Evolutionary conservation across 2,797 vertebrate species (phyloP), one percentile per base, ranked within the genome.

Genomic region (Fratercula arctica): DNA sequence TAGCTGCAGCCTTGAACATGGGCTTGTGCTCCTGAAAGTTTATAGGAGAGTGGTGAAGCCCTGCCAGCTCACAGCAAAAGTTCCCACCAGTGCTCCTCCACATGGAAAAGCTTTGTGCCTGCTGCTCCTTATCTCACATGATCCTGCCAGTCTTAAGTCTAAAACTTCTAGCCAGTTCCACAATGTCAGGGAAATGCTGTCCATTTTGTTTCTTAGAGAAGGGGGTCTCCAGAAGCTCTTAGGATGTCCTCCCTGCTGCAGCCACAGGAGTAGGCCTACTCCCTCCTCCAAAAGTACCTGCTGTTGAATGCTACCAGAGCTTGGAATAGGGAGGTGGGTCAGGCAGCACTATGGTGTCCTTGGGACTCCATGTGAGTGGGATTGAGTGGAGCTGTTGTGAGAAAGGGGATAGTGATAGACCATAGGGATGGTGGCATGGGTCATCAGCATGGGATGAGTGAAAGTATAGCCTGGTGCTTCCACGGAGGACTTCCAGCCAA

Each of bases 271-370:
- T 21, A n/a, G n/a, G 39, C 10, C 23, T 64, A 2, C 5, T 69
- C 3, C 24, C 8, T 80, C 12, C 14, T 10, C 1, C 0, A 20
- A 5, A 67, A 74, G 24, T 18, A 20, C 35, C 20, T 73, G 43
- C 60, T 39, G 35, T 23, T 66, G 28, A 24, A 13, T 1, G 1
- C 11, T 28, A 13, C 26, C 12, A 6, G 23, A 79, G 24, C 33
- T 39, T 35, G 50, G 29, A 64, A 46, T 0, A 4, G 24, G 39
- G 68, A 51, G 14, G 5, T 18, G 28, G 19, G 25, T 41, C 43
- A 33, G 69, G 53, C 21, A 54, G 70, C 39, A 3, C 33, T 37
- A 0, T 16, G n/a, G 37, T 21, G 33, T 37, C n/a, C 10, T 28
- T 88, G 59, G 8, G 23, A 9, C 35, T 43, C 26, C 1, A 0